Conservation (phyloP, 1,140 invertebrate genomes). For the Drosophila nikananu region DNA sequence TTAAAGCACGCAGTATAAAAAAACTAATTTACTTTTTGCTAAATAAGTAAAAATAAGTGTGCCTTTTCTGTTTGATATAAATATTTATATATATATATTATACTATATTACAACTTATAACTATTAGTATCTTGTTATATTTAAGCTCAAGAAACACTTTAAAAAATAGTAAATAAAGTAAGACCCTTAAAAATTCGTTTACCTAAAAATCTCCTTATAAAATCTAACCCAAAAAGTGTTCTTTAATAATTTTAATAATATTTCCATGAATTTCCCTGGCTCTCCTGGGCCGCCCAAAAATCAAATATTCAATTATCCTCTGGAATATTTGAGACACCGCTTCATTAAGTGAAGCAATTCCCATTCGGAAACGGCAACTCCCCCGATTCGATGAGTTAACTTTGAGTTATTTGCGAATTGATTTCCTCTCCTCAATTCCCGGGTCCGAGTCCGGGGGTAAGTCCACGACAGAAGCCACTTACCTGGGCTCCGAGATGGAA, state of each 20-base stretch:
- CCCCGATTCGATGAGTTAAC: slow-evolving; percentile 41
- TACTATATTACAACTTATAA: no score
- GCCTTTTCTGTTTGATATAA: no score
- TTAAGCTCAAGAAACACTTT: not conserved
- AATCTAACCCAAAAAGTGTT: not conserved
- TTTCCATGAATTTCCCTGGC: not conserved
- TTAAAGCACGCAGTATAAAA: no score
- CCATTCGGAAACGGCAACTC: slow-evolving; percentile 30
- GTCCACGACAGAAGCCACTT: slow-evolving; percentile 50
- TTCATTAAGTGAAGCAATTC: slow-evolving; percentile 46
- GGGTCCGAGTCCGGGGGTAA: not conserved
- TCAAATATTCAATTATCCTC: slow-evolving; percentile 45
- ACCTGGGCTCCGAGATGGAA: slow-evolving; percentile 58
- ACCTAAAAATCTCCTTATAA: not conserved
- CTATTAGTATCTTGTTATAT: not conserved
- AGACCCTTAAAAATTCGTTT: not conserved
- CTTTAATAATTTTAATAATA: not conserved
- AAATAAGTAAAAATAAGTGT: no score
- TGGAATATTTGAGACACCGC: slow-evolving; percentile 37
- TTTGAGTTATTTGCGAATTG: slow-evolving; percentile 53
- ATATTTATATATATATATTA: no score
- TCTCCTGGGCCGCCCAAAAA: slow-evolving; percentile 5
- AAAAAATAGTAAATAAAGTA: not conserved
- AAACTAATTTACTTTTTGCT: no score
- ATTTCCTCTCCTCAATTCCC: slow-evolving; percentile 21